Evolutionary conservation across 2,113 vertebrate species (phyloP), one percentile per base, ranked within the genome.

Genomic region (Marmota flaviventris): DNA sequence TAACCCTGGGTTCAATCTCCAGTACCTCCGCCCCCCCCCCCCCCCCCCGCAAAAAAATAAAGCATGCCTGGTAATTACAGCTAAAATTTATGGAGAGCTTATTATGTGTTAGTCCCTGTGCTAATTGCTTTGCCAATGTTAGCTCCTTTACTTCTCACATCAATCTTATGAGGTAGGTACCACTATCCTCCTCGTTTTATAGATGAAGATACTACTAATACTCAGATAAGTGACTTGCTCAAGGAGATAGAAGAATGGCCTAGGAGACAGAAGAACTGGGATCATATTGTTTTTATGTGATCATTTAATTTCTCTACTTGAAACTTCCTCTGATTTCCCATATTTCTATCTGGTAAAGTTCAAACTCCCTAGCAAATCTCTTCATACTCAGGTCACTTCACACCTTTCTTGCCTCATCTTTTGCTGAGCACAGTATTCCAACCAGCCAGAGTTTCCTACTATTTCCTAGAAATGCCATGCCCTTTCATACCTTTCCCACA

Each of bases 1-100:
- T 58, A 20, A 6, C 56, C 56, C 56, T 58, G 20, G 7, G 56
- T 58, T 58, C 56, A 58, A 58, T 58, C 56, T 17, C 20, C 20
- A 22, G 7, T 58, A 58, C 53, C 53, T 2, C 10, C 2, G 45
- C n/a, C n/a, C n/a, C n/a, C n/a, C n/a, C 45, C 48, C 48, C 48
- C 53, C 53, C 13, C 53, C 14, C 16, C 14, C 16, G 14, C 5
- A 56, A 56, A 56, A 56, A 56, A 56, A 56, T 4, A 18, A 18
- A 93, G 72, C 70, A 17, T 34, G 63, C 61, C 70, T 69, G 67
- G 27, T 91, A 93, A 91, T 69, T 86, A 70, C 10, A 48, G 42
- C 56, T 97, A 90, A 94, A 94, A 88, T 61, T 85, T 92, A 90
- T 77, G 73, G 83, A 89, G 85, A 18, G 13, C 53, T 85, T 84